These are phyloP conservation scores for Melanaphis sacchari DNA, from an alignment of 1,140 invertebrate genomes.

Conservation along the genomic window DNA sequence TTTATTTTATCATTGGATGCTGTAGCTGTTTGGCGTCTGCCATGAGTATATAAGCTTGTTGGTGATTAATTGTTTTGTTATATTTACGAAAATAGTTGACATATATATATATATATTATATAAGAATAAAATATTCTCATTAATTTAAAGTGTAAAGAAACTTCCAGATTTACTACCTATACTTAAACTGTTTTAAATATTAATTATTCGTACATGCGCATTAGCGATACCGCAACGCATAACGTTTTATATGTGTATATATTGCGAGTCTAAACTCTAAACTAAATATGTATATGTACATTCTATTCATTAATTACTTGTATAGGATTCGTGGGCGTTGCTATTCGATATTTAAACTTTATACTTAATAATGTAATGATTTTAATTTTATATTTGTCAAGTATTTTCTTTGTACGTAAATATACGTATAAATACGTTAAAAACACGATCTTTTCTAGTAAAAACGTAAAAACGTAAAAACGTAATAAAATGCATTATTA, in stretches of 20 bases:
- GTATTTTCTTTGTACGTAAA: neutral
- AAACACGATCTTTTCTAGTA: neutral
- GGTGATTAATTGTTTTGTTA: conserved; percentile 36
- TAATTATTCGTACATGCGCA: neutral
- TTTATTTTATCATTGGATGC: neutral
- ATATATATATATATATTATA: neutral
- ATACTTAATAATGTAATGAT: neutral
- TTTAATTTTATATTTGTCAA: neutral
- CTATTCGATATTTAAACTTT: neutral
- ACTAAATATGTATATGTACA: neutral
- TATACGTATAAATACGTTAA: neutral
- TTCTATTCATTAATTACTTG: neutral
- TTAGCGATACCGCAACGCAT: neutral
- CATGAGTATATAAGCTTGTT: neutral
- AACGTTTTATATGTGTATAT: neutral
- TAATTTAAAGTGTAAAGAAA: neutral
- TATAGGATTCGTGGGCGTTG: neutral
- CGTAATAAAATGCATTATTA: neutral
- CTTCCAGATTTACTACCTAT: neutral
- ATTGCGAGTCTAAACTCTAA: too few species aligned
- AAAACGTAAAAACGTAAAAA: too few species aligned
- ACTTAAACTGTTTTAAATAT: neutral
- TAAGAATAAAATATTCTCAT: conserved; percentile 25
- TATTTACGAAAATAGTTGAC: neutral
- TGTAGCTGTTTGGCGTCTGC: neutral